Evolutionary conservation across 2,113 vertebrate genomes (phyloP), one percentile per base, ranked within the genome.

Genomic region (Otocyon megalotis): DNA sequence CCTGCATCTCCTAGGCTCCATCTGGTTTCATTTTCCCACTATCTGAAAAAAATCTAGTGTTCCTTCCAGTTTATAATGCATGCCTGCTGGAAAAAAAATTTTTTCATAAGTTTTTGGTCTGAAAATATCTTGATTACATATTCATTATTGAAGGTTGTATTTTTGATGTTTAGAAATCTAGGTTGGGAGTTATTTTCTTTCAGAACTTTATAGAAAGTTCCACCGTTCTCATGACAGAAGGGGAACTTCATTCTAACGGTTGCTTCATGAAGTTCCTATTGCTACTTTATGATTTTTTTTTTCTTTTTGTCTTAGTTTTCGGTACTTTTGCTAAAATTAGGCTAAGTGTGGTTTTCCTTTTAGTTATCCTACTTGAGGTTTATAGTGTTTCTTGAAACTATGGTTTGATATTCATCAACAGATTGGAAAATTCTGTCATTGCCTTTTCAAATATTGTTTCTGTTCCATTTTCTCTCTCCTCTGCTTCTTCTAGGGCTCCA

Each of bases 121-220:
- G 35, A 88, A 97, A 97, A 53, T 79, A 22, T 53, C 53, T 91
- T 62, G 62, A 35, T 83, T 94, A 90, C 9, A 35, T 65, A 26
- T 60, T 90, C 56, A 82, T 16, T 79, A 62, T 32, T 48, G 17
- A 48, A 53, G 12, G 20, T 24, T 12, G 37, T 12, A 88, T 81
- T 89, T 91, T 92, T 81, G 74, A 56, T 79, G 43, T 65, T 93
- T 91, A 88, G 53, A 86, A 67, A 76, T 54, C 32, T 84, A 69
- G 4, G 14, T 48, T 80, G 11, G n/a, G 7, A 81, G 12, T 82
- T 72, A 32, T 82, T 94, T 92, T 58, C 71, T 81, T 86, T 82
- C 8, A 69, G 17, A 92, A 89, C 60, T 48, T 71, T 82, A 35
- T 82, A 90, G 76, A 81, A 92, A 48, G 22, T 88, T 54, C 53